Conservation (phyloP, 2,888 invertebrate genomes). For the Lobophora halterata region DNA sequence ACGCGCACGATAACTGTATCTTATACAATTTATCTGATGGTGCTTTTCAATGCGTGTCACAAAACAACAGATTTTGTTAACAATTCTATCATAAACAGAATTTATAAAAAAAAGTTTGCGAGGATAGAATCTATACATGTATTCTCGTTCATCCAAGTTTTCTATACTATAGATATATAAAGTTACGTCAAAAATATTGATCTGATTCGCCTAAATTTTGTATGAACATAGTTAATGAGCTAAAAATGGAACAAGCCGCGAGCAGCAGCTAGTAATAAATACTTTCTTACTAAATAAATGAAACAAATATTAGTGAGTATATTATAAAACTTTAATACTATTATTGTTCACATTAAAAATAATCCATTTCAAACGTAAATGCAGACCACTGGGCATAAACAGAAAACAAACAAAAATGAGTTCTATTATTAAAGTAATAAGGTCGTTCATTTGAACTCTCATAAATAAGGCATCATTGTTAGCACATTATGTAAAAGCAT, state of each 20-base stretch:
- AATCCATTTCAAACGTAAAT: constrained; percentile 49
- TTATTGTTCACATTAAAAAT: constrained; percentile 62
- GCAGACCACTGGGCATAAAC: constrained; percentile 43
- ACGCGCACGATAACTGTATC: constrained; percentile 14
- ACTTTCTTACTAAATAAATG: constrained; percentile 33
- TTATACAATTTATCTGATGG: not conserved
- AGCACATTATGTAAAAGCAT: constrained; percentile 51
- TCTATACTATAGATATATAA: too few species aligned
- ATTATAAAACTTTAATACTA: constrained; percentile 68
- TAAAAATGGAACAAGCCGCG: too few species aligned
- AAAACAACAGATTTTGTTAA: too few species aligned
- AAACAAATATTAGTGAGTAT: constrained; percentile 43
- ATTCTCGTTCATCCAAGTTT: too few species aligned
- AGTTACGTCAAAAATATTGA: too few species aligned
- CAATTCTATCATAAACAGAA: too few species aligned
- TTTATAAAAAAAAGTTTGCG: too few species aligned
- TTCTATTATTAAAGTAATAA: constrained; percentile 37
- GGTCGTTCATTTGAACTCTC: constrained; percentile 29
- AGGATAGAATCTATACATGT: too few species aligned
- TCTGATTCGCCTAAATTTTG: too few species aligned
- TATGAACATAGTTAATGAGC: too few species aligned
- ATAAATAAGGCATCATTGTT: constrained; percentile 50
- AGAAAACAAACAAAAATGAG: constrained; percentile 29
- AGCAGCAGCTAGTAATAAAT: too few species aligned
- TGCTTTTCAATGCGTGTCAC: constrained; percentile 5